These are phyloP conservation scores for Platysteira castanea DNA, from an alignment of 2,113 vertebrate species.

Conservation along the genomic window DNA sequence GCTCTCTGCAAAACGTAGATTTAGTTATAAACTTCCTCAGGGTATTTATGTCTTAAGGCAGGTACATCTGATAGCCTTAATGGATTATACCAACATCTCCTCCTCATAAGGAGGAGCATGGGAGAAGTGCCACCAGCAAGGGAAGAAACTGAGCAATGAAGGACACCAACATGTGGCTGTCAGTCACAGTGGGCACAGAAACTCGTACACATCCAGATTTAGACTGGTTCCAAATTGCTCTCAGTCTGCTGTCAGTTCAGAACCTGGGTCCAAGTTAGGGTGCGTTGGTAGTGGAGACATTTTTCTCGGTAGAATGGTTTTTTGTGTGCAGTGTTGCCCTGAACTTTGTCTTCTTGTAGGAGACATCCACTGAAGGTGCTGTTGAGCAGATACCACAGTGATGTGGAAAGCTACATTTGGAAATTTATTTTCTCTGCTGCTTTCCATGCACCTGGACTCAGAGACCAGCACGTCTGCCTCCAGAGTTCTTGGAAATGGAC, in stretches of 20 bases:
- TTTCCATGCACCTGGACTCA: neutral
- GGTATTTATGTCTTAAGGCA: neutral
- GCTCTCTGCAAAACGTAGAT: neutral
- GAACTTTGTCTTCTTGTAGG: neutral
- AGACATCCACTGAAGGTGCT: neutral
- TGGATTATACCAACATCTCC: neutral
- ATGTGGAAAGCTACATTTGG: neutral
- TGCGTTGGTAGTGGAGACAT: rapidly evolving
- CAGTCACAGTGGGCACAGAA: neutral
- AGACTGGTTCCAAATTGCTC: neutral
- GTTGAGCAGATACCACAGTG: neutral
- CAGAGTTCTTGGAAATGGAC: neutral
- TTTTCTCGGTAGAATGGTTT: neutral
- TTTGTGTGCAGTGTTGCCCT: neutral
- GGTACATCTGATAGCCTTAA: neutral
- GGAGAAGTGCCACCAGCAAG: neutral
- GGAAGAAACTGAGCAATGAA: neutral
- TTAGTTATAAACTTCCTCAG: neutral
- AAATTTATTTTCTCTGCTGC: neutral
- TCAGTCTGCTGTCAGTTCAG: neutral
- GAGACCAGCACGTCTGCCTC: neutral
- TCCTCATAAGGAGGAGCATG: neutral
- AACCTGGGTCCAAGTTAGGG: neutral
- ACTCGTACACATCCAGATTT: neutral
- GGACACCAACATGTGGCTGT: neutral